phyloP scores from a whole-genome alignment of 2,888 invertebrate species.

The Cryptocephalus moraei region DNA sequence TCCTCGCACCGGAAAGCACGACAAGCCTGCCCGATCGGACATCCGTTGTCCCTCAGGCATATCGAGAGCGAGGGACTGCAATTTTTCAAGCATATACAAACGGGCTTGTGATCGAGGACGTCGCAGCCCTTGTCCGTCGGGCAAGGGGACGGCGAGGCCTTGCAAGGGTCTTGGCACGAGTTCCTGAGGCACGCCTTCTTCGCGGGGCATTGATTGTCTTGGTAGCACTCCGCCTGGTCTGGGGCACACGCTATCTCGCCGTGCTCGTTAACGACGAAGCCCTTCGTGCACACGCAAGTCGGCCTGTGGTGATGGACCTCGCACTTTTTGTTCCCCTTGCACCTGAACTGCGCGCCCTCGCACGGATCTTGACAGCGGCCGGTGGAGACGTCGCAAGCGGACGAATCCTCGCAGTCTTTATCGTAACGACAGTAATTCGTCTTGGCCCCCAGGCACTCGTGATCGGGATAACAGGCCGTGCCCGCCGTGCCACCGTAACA shows the following conservation, averaged over 20 bases:
- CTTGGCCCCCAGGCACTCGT: constrained; percentile 57
- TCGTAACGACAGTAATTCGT: constrained; percentile 52
- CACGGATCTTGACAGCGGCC: constrained; percentile 78
- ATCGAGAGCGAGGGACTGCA: constrained; percentile 80
- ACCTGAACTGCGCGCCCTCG: constrained; percentile 53
- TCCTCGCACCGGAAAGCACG: constrained; percentile 83
- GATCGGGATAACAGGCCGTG: constrained; percentile 68
- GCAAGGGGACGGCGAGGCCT: constrained; percentile 57
- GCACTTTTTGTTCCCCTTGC: constrained; percentile 76
- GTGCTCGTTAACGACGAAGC: constrained; percentile 77
- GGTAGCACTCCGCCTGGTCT: constrained; percentile 64
- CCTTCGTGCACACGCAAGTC: constrained; percentile 80
- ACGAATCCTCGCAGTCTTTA: constrained; percentile 61
- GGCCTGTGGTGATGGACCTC: constrained; percentile 78
- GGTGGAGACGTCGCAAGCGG: constrained; percentile 60
- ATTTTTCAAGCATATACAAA: constrained; percentile 80
- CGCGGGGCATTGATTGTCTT: constrained; percentile 74
- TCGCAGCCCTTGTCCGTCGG: constrained; percentile 77
- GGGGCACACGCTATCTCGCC: constrained; percentile 83
- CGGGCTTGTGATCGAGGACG: constrained; percentile 75
- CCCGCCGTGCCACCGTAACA: constrained; percentile 79
- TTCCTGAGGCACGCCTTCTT: constrained; percentile 76
- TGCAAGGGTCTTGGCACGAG: constrained; percentile 81
- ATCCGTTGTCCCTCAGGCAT: constrained; percentile 82
- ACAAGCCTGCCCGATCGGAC: constrained; percentile 76